These are phyloP conservation scores for Rhinoderma darwinii DNA, from an alignment of 2,113 vertebrate species.

Conservation along the genomic window DNA sequence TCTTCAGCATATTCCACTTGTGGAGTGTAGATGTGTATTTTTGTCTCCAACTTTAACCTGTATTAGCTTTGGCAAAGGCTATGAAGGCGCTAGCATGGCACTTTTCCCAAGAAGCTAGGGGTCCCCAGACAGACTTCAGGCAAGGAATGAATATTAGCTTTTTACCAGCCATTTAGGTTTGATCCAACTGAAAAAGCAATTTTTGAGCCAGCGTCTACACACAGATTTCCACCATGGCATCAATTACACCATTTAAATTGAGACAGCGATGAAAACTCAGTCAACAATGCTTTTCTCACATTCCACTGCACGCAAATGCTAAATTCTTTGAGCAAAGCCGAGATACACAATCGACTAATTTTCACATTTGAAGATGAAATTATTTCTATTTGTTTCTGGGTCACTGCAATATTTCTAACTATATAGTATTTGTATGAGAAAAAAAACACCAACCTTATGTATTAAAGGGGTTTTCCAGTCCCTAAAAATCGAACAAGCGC, in stretches of 20 bases:
- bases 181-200: constrained; percentile 43
- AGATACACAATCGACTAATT: background rate
- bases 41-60: constrained; percentile 18
- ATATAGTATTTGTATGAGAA: background rate
- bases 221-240: constrained; percentile 45
- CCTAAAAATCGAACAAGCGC: too few relatives aligned
- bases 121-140: constrained; percentile 50
- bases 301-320: background rate
- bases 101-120: constrained; percentile 35
- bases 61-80: constrained; percentile 54
- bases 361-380: background rate
- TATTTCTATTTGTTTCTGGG: background rate
- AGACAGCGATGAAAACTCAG: constrained; percentile 34
- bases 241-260: constrained; percentile 41
- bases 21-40: background rate
- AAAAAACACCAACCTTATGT: background rate
- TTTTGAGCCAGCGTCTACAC: constrained; percentile 22
- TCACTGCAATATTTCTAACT: background rate
- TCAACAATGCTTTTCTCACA: constrained; percentile 45
- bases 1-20: constrained; percentile 16
- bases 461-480: too few relatives aligned
- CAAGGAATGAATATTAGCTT: constrained; percentile 50
- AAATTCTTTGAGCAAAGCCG: background rate
- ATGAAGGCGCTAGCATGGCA: constrained; percentile 30
- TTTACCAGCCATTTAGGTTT: constrained; percentile 39